A percentile compares a stretch with the other conserved stretches of the same genome.
These are phyloP conservation scores for Suncus etruscus DNA, from an alignment of 2,113 vertebrate species.

Conservation along the genomic window DNA sequence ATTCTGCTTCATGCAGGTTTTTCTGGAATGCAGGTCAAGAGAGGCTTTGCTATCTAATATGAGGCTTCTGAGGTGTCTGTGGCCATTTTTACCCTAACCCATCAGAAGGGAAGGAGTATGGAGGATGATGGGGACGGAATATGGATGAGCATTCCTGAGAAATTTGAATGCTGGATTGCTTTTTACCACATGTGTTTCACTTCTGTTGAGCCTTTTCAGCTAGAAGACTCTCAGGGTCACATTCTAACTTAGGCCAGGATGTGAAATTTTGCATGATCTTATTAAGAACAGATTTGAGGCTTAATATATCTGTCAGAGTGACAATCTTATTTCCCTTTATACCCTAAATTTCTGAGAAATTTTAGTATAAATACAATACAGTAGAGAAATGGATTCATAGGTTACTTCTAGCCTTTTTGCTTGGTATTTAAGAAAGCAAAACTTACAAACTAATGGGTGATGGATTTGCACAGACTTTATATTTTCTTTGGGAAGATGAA, in stretches of 20 bases:
- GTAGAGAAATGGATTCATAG: neutral
- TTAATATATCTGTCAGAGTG: neutral
- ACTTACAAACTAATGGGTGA: neutral
- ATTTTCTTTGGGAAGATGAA: slow-evolving; percentile 6
- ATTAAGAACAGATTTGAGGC: neutral
- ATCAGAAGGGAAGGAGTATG: neutral
- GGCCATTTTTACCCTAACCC: neutral
- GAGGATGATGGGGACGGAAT: neutral
- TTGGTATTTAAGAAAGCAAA: neutral
- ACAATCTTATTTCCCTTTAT: neutral
- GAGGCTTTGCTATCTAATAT: neutral
- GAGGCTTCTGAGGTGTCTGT: neutral
- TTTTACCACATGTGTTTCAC: neutral
- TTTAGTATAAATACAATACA: too few relatives aligned
- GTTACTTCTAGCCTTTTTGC: neutral
- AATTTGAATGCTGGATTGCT: neutral
- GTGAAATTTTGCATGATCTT: neutral
- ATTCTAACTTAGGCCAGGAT: neutral
- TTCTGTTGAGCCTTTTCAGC: neutral
- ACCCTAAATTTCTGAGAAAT: neutral
- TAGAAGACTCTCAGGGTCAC: neutral
- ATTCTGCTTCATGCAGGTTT: neutral
- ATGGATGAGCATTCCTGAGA: neutral
- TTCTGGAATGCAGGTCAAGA: neutral
- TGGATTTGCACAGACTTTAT: neutral